Percentiles rank a stretch among this genome's conserved stretches.
Conservation (phyloP, 1,140 invertebrate species). For the Nymphalis io region DNA sequence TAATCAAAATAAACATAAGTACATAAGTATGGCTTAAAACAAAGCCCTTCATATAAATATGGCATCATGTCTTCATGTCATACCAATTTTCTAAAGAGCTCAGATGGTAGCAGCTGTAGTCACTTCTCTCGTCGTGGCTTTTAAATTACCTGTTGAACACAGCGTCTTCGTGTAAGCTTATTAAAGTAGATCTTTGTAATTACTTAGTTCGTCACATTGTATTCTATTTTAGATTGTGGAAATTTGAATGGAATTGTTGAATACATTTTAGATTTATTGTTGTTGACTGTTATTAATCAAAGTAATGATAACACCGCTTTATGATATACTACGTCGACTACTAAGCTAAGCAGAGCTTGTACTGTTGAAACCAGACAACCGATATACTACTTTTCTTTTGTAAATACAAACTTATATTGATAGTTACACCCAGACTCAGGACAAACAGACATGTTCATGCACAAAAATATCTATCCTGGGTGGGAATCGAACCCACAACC, state of each 20-base stretch:
- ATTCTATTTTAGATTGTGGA: background rate
- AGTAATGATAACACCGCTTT: too few species aligned
- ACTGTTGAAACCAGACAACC: too few species aligned
- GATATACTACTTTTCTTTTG: too few species aligned
- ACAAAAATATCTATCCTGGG: too few species aligned
- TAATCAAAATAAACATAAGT: background rate
- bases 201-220: background rate
- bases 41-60: background rate
- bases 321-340: too few species aligned
- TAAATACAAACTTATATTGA: too few species aligned
- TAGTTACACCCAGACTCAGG: too few species aligned
- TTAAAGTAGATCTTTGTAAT: slow-evolving; percentile 10
- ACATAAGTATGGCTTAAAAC: background rate
- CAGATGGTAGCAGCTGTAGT: background rate
- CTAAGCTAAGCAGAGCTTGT: too few species aligned
- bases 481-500: too few species aligned
- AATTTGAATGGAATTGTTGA: background rate
- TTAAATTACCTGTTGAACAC: slow-evolving; percentile 7
- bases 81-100: slow-evolving; percentile 4
- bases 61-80: background rate
- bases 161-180: slow-evolving; percentile 8
- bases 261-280: background rate
- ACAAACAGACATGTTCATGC: too few species aligned
- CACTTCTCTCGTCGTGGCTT: background rate
- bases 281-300: too few species aligned